Evolutionary conservation across 1,140 invertebrate genomes (phyloP).

Genomic region (Temnothorax longispinosus): DNA sequence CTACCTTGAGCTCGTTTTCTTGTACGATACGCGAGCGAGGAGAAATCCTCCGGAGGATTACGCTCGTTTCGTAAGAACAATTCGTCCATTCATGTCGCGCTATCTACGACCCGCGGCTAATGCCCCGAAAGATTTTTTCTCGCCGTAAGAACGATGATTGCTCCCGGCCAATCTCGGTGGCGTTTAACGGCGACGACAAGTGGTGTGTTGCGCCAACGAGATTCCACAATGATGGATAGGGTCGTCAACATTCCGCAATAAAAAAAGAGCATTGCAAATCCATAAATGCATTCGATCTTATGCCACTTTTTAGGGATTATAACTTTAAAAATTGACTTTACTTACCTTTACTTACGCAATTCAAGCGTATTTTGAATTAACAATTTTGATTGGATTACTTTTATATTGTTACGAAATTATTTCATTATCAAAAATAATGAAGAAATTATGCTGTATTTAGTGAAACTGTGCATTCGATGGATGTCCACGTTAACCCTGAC

Average conservation of each 20-base stretch:
- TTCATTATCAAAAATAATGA: neutral
- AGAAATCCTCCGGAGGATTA: conserved; percentile 59
- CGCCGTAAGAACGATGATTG: neutral
- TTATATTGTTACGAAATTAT: neutral
- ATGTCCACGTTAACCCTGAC: conserved; percentile 43
- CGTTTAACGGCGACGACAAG: conserved; percentile 16
- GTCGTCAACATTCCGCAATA: neutral
- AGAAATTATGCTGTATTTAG: neutral
- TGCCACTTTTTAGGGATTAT: neutral
- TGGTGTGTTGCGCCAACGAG: conserved; percentile 28
- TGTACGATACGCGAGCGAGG: conserved; percentile 2
- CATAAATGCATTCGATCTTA: conserved; percentile 11
- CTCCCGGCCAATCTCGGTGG: neutral
- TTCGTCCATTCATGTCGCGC: conserved; percentile 57
- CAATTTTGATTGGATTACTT: neutral
- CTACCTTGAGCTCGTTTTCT: conserved; percentile 66
- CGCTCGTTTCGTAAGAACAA: conserved; percentile 56
- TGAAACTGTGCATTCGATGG: neutral
- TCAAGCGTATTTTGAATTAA: neutral
- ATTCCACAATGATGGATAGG: conserved; percentile 37
- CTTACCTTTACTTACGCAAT: neutral
- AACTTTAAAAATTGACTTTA: neutral
- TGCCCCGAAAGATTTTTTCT: conserved; percentile 8
- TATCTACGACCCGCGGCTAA: neutral
- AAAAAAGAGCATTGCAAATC: conserved; percentile 15